Conservation (phyloP, 2,888 invertebrate genomes). For the Tetragonisca angustula region DNA sequence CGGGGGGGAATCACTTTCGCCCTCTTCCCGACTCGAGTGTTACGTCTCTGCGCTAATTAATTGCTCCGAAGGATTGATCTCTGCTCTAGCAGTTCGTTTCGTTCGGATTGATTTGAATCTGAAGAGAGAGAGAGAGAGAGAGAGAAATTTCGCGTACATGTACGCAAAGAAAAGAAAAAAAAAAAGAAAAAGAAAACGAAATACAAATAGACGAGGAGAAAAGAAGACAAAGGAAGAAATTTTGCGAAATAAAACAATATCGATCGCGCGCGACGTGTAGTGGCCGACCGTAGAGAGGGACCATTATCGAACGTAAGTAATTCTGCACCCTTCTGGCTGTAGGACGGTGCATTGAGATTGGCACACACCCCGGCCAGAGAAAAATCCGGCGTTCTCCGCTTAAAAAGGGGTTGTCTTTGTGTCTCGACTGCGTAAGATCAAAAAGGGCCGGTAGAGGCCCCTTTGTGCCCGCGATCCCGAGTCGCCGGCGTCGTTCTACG, state of each 20-base stretch:
- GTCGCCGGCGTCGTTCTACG: slow-evolving; percentile 3
- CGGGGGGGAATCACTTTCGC: neutral
- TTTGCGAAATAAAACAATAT: slow-evolving; percentile 50
- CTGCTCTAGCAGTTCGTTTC: neutral
- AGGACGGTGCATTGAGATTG: slow-evolving; percentile 42
- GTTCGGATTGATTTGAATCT: no score
- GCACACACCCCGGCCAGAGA: slow-evolving; percentile 47
- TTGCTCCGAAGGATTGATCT: neutral
- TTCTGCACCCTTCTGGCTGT: slow-evolving; percentile 55
- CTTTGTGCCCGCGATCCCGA: slow-evolving; percentile 47
- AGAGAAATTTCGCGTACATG: neutral
- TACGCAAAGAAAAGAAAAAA: no score
- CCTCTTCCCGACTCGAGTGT: neutral
- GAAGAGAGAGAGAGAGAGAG: neutral
- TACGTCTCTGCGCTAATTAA: neutral
- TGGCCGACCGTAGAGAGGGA: slow-evolving; percentile 12
- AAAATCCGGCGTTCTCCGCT: slow-evolving; percentile 40
- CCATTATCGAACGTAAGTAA: slow-evolving; percentile 61
- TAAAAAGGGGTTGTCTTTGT: slow-evolving; percentile 58
- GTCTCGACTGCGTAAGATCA: slow-evolving; percentile 63
- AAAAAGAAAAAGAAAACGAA: no score
- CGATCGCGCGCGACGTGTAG: slow-evolving; percentile 21
- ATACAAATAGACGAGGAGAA: neutral
- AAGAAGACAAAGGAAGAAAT: slow-evolving; percentile 1
- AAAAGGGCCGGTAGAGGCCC: slow-evolving; percentile 32